Conservation (phyloP, 2,113 vertebrate genomes). For the Cyphomyrus plagiostoma region DNA sequence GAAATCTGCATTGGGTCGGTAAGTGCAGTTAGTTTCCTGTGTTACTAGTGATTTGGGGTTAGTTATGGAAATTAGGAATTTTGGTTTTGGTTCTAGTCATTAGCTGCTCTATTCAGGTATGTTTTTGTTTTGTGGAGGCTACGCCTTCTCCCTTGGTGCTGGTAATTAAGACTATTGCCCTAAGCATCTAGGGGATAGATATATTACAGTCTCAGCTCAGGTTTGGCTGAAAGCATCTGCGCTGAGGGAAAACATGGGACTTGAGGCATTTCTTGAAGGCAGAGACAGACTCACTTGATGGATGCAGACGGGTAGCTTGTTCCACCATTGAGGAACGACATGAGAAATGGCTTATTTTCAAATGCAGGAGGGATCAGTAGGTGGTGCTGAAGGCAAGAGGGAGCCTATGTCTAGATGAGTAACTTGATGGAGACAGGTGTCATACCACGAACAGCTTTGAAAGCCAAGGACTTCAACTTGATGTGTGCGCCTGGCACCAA, state of each 20-base stretch:
- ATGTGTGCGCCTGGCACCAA: not conserved
- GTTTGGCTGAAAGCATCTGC: not conserved
- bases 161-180: not conserved
- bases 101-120: not conserved
- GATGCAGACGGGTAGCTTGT: not conserved
- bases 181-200: not conserved
- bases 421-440: not conserved
- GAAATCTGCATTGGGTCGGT: not conserved
- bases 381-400: not conserved
- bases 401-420: not conserved
- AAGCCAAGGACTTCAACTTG: not conserved
- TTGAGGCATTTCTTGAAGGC: not conserved
- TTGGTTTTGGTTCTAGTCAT: not conserved
- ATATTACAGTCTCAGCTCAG: not conserved
- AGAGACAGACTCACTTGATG: not conserved
- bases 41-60: not conserved
- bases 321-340: not conserved
- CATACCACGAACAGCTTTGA: not conserved
- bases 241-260: not conserved
- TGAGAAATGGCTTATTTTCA: not conserved
- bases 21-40: not conserved
- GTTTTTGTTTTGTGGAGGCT: not conserved
- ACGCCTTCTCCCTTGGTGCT: not conserved
- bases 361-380: not conserved
- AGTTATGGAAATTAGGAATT: not conserved